These are phyloP conservation scores for Pseudeuparius sepicola DNA, from an alignment of 2,888 invertebrate genomes.

Conservation along the genomic window DNA sequence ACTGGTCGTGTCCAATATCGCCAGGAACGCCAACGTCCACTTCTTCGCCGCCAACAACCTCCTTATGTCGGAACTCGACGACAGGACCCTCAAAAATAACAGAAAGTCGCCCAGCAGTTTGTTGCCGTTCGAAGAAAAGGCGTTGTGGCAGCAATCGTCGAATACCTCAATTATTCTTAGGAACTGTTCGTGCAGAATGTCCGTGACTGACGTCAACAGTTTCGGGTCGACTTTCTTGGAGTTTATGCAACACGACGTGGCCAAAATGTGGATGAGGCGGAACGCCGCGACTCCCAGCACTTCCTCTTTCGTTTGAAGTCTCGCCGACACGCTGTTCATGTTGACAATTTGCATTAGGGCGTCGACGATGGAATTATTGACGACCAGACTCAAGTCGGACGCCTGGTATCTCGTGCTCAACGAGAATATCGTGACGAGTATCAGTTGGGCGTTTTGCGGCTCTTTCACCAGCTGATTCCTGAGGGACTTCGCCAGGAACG, in stretches of 20 bases:
- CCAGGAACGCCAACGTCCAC: conserved; percentile 44
- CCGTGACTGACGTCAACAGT: conserved; percentile 43
- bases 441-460: conserved; percentile 36
- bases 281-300: conserved; percentile 41
- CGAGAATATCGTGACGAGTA: conserved; percentile 45
- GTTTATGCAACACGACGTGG: conserved; percentile 45
- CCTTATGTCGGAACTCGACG: conserved; percentile 40
- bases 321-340: conserved; percentile 18
- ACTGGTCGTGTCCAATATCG: conserved; percentile 34
- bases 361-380: conserved; percentile 44
- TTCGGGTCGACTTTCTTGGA: conserved; percentile 41
- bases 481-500: conserved; percentile 40
- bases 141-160: conserved; percentile 24
- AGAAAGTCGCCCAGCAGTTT: conserved; percentile 45
- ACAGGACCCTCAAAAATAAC: conserved; percentile 45
- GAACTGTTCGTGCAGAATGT: conserved; percentile 44
- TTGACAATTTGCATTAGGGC: conserved; percentile 37
- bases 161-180: conserved; percentile 27
- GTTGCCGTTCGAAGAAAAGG: conserved; percentile 31
- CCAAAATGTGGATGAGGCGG: conserved; percentile 45
- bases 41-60: conserved; percentile 40
- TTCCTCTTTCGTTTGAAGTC: conserved; percentile 29
- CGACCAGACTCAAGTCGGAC: conserved; percentile 46
- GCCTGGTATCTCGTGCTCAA: conserved; percentile 45
- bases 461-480: conserved; percentile 28